Conservation (phyloP, 1,140 invertebrate species). For the Eumeta japonica region DNA sequence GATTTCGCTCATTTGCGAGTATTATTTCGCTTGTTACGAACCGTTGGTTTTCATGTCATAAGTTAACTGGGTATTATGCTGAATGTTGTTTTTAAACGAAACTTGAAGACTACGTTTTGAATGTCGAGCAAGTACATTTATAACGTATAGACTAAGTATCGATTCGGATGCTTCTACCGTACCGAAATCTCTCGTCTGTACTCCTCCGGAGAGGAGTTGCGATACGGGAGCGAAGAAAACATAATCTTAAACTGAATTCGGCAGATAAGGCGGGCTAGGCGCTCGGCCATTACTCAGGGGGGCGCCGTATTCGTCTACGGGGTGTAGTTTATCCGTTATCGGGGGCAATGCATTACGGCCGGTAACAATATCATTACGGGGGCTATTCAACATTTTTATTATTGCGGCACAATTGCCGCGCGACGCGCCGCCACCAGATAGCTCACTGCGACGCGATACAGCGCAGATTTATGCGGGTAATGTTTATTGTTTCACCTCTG, state of each 20-base stretch:
- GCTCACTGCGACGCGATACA: slow-evolving; percentile 37
- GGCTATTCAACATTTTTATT: slow-evolving; percentile 58
- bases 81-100: no score
- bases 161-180: no score
- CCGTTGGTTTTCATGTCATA: no score
- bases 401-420: slow-evolving; percentile 56
- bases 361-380: slow-evolving; percentile 49
- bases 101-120: no score
- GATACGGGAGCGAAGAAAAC: no score
- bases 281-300: slow-evolving; percentile 1
- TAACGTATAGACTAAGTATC: no score
- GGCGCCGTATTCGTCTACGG: slow-evolving; percentile 23
- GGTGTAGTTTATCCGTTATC: slow-evolving; percentile 56
- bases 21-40: no score
- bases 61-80: no score
- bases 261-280: background rate
- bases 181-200: no score
- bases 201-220: no score
- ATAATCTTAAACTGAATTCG: background rate
- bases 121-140: no score
- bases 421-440: slow-evolving; percentile 46
- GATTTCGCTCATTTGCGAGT: no score
- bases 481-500: slow-evolving; percentile 55
- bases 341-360: slow-evolving; percentile 39
- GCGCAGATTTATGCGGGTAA: slow-evolving; percentile 54